These are phyloP conservation scores for Labeo catla DNA, from an alignment of 2,113 vertebrate species.

Conservation along the genomic window DNA sequence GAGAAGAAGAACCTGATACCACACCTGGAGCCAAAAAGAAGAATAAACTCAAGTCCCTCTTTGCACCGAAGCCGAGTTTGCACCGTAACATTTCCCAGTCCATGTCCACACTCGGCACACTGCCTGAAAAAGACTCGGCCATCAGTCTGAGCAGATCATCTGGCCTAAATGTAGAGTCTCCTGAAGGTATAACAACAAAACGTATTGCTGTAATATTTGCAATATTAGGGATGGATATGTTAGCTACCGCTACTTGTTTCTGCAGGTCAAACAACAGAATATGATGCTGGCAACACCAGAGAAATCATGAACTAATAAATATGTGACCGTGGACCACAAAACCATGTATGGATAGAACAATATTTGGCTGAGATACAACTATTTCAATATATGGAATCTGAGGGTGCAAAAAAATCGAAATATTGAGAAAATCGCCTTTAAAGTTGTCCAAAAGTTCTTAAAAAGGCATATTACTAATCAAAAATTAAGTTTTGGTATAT, in stretches of 20 bases:
- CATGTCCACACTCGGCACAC: constrained; percentile 80
- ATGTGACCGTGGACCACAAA: no score
- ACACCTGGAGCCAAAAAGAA: constrained; percentile 81
- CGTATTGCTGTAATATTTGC: background rate
- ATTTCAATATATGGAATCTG: no score
- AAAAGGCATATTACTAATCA: no score
- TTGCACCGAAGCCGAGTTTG: constrained; percentile 87
- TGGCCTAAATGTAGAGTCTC: constrained; percentile 73
- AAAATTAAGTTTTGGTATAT: no score
- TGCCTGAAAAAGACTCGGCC: constrained; percentile 68
- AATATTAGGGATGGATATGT: background rate
- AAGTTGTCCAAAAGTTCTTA: no score
- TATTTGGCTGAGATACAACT: no score
- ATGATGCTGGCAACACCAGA: background rate
- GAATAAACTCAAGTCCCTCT: constrained; percentile 82
- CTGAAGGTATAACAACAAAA: constrained; percentile 66
- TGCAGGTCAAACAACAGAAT: background rate
- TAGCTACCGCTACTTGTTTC: background rate
- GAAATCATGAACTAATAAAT: background rate
- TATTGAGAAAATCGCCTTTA: no score
- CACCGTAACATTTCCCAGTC: constrained; percentile 88
- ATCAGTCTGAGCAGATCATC: constrained; percentile 74
- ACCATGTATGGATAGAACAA: no score
- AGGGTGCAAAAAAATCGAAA: no score
- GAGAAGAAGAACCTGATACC: constrained; percentile 66